Base-by-base conservation (phyloP, 2,113 vertebrate species). In the Misgurnus mizolepis region DNA sequence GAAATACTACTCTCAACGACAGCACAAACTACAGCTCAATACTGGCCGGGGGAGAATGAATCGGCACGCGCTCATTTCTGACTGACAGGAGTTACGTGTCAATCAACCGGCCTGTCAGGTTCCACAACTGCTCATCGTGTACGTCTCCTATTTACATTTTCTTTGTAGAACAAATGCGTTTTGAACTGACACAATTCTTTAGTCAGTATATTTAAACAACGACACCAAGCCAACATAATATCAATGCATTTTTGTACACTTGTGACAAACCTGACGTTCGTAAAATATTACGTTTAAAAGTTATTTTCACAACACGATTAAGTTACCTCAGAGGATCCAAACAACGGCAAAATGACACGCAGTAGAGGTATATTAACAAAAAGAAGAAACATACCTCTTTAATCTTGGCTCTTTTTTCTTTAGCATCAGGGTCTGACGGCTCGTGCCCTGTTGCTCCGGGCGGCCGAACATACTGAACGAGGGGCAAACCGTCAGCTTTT, bases 401-500 rank as follows among this genome's bases (percentile, higher is more conserved):
- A 86, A 98, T 93, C 86, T 95, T 96, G 2, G 85, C 92, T 74
- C 97, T 92, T 78, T 88, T 92, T 58, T 94, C 91, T 12, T 88
- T 88, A 84, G 94, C 84, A 0, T 86, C 89, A 3, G 93, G 90
- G 78, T 99, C 96, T 0, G 86, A n/a, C 0, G 97, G 97, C 71
- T 97, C 95, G 56, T 86, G 90, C 65, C 94, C 96, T 3, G 92
- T 93, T 8, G 94, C 90, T 34, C 97, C 97, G 0, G 94, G 85
- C 2, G 95, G 95, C 17, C 92, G 92, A 49, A 86, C 91, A 78
- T 96, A 96, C 72, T 91, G 88, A 74, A 95, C 79, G 53, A 86
- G 86, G n/a, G 96, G 95, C 79, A 97, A 85, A 69, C 90, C 90
- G 39, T 79, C 83, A 75, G 84, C 90, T 6, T 86, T 91, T 3